Base-by-base conservation (phyloP, 64 coral and sea anemone species). In the Montipora foliosa region DNA sequence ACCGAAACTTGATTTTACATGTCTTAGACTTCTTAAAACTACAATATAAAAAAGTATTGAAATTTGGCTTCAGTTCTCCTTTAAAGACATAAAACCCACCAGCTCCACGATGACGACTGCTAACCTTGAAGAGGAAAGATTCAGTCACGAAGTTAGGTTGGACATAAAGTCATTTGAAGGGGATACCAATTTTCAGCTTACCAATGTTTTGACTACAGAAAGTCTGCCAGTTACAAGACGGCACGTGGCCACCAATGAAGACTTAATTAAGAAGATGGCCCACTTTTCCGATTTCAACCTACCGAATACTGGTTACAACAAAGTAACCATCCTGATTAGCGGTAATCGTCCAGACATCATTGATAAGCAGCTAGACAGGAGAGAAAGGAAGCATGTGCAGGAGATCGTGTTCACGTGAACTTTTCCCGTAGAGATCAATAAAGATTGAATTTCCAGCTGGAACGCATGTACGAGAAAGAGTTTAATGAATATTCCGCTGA, bases 141-240 rank as follows among this genome's bases (percentile, higher is more conserved):
- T 2, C 13, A 60, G 72, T 45, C 62, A n/a, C 46, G 82, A 12
- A 87, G 67, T 21, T 74, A 81, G 9, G 70, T 91, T 94, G 20
- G 90, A 94, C 29, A 62, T 89, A 46, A 47, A 94, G 71, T 89
- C 92, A 6, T 15, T 87, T 6, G 76, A 73, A 29, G 82, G 91
- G 19, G 82, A 76, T 87, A 75, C 73, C 16, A 75, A 81, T 76
- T 92, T 96, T 52, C 7, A 17, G 8, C 76, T 96, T 20, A 64
- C 82, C 11, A 83, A 89, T 60, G 84, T 96, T 14, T 37, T 96
- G 55, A 96, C 89, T 6, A 95, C 89, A 29, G 17, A 47, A 13
- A 79, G 50, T 50, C 49, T 64, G 46, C 79, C 79, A 29, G 49
- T 81, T 81, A 11, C 51, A 20, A 1, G 13, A 81, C 67, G 17